Conservation (phyloP, 2,888 invertebrate genomes). For the Seira ritae region DNA sequence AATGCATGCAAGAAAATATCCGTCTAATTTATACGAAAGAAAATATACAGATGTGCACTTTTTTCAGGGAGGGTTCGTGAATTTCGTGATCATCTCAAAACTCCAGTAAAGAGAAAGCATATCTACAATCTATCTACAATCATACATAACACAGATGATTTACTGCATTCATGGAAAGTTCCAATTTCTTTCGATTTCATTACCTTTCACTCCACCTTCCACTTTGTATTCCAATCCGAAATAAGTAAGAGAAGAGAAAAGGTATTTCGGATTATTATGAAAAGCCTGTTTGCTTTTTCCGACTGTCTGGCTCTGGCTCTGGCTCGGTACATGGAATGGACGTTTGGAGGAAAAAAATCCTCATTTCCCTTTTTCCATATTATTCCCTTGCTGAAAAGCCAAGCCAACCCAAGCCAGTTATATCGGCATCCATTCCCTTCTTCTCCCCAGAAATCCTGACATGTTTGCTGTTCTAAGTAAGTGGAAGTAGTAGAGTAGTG, state of each 20-base stretch:
- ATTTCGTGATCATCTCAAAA: no score
- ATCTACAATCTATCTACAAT: no score
- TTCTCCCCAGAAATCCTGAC: not conserved
- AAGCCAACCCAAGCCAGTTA: no score
- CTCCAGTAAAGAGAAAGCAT: not conserved
- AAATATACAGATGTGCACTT: constrained; percentile 48
- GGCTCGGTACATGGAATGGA: no score
- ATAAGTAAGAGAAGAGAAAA: constrained; percentile 1
- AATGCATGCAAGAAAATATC: constrained; percentile 25
- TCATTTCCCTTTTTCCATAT: constrained; percentile 52
- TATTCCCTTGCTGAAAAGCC: not conserved
- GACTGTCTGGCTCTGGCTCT: no score
- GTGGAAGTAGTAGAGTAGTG: not conserved
- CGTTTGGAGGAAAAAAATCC: constrained; percentile 20
- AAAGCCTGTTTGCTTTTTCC: constrained; percentile 24
- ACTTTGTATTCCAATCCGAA: constrained; percentile 11
- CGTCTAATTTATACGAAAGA: constrained; percentile 20
- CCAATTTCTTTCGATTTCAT: constrained; percentile 1
- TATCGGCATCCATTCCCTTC: not conserved
- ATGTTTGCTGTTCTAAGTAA: not conserved
- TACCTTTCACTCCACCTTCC: constrained; percentile 1
- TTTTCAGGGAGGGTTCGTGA: not conserved
- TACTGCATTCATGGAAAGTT: not conserved
- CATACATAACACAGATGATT: no score
- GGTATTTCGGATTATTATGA: constrained; percentile 53